Conservation (phyloP, 2,888 invertebrate species). For the Eumacrocentrus americanus region DNA sequence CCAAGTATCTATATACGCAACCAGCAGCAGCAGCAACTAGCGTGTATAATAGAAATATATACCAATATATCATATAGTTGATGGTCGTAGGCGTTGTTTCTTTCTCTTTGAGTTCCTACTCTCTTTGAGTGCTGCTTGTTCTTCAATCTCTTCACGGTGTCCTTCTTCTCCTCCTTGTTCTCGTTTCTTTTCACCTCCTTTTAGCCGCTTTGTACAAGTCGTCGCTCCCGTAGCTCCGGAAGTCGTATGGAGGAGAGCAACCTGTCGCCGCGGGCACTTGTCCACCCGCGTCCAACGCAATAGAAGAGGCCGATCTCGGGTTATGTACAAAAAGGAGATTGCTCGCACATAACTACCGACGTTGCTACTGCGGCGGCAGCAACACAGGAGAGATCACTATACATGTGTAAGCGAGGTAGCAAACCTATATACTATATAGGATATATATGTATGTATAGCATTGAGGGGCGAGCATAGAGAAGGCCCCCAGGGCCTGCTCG, state of each 20-base stretch:
- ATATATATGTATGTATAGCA: too few species aligned
- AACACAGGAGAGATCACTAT: too few species aligned
- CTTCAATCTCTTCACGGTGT: constrained; percentile 3
- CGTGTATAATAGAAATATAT: not conserved
- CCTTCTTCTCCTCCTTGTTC: not conserved
- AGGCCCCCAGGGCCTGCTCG: constrained; percentile 22
- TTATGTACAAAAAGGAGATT: constrained; percentile 38
- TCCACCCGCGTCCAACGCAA: constrained; percentile 15
- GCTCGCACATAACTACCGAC: constrained; percentile 27
- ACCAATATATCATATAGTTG: not conserved
- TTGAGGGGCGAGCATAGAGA: constrained; percentile 40
- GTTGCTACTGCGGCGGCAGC: not conserved
- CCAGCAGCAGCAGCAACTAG: not conserved
- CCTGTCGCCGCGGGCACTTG: constrained; percentile 22
- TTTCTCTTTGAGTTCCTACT: too few species aligned
- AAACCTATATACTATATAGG: too few species aligned
- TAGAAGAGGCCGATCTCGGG: not conserved
- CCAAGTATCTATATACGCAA: not conserved
- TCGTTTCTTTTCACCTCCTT: not conserved
- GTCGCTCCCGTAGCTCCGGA: constrained; percentile 16
- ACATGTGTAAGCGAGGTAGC: constrained; percentile 52
- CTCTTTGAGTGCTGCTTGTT: not conserved
- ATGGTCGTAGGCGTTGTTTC: constrained; percentile 6
- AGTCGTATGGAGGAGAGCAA: constrained; percentile 19
- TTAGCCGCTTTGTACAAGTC: not conserved